Conservation (phyloP, 1,140 invertebrate genomes). For the Penaeus japonicus region DNA sequence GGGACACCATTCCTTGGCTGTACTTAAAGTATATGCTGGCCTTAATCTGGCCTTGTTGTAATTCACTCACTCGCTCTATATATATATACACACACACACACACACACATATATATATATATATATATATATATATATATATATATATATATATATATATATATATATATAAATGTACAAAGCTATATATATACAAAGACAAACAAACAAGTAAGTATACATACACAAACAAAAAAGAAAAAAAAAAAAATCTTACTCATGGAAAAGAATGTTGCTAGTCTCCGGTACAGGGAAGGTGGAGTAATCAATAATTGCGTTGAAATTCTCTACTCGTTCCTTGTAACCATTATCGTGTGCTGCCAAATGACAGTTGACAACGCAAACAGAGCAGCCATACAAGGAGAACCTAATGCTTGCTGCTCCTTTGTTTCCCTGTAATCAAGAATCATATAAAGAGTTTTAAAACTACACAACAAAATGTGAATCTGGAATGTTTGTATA, state of each 20-base stretch:
- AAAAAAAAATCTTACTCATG: slow-evolving; percentile 79
- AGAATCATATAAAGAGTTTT: slow-evolving; percentile 1
- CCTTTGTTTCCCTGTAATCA: slow-evolving; percentile 91
- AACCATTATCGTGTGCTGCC: slow-evolving; percentile 83
- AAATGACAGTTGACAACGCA: slow-evolving; percentile 90
- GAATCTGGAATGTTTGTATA: no score
- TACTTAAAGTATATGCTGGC: no score
- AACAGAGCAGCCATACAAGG: slow-evolving; percentile 83
- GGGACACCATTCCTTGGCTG: no score
- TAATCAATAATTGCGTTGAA: slow-evolving; percentile 79
- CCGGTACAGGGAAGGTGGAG: slow-evolving; percentile 75
- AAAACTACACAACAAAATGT: background rate
- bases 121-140: no score
- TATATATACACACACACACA: no score
- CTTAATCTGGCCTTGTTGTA: no score
- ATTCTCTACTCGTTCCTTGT: slow-evolving; percentile 82
- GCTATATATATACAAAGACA: background rate
- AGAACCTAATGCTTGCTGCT: slow-evolving; percentile 85
- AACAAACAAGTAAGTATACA: background rate
- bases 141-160: no score
- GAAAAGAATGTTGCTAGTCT: slow-evolving; percentile 83
- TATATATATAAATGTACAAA: no score
- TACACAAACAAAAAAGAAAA: slow-evolving; percentile 16
- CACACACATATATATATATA: no score
- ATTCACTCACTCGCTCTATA: no score